phyloP scores from a whole-genome alignment of 2,113 vertebrate genomes.

The Zeus faber region DNA sequence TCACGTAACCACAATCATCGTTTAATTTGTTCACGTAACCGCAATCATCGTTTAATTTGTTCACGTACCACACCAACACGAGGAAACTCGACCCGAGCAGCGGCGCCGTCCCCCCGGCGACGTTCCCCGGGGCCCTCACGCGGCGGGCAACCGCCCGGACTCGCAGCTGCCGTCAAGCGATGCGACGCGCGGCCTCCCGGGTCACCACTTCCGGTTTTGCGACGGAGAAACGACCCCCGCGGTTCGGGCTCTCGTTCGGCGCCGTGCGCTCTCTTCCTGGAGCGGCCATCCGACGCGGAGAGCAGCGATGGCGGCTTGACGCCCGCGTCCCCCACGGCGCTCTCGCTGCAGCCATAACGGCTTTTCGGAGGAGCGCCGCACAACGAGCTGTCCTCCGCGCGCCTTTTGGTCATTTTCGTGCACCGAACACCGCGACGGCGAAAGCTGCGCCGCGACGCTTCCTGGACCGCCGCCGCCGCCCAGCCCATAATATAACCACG shows the following conservation, averaged over 20 bases:
- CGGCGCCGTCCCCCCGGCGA: constrained; percentile 27
- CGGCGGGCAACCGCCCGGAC: constrained; percentile 19
- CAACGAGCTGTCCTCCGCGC: constrained; percentile 42
- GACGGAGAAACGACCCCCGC: background rate
- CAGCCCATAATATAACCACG: background rate
- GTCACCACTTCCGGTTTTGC: constrained; percentile 9
- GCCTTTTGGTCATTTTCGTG: constrained; percentile 67
- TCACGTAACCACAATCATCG: background rate
- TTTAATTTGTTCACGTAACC: no score
- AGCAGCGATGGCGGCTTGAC: constrained; percentile 33
- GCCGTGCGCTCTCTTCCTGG: constrained; percentile 59
- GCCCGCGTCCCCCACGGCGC: constrained; percentile 20
- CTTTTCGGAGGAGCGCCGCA: constrained; percentile 50
- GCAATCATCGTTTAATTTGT: no score
- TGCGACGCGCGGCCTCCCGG: background rate
- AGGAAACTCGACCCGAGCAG: no score
- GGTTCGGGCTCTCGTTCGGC: constrained; percentile 21
- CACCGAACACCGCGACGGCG: no score
- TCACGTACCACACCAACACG: no score
- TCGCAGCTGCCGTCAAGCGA: constrained; percentile 1
- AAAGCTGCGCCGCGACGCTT: no score
- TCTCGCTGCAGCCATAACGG: constrained; percentile 25
- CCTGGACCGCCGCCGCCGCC: background rate
- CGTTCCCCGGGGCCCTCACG: constrained; percentile 26
- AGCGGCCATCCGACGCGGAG: constrained; percentile 29